Conservation (phyloP, 2,113 vertebrate genomes). For the Podiceps cristatus region DNA sequence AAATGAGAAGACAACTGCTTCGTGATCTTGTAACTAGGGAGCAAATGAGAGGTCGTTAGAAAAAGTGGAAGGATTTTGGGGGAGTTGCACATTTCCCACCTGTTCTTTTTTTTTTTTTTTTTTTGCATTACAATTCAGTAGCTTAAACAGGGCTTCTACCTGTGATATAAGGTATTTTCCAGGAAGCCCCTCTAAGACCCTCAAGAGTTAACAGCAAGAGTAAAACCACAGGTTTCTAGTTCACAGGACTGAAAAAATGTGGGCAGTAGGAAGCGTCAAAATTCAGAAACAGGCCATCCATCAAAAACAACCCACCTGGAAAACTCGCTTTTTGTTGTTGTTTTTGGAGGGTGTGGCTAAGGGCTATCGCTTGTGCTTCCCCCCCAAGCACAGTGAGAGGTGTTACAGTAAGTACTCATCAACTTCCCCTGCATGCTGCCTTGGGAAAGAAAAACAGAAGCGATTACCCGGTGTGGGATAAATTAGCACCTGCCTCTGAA, state of each 20-base stretch:
- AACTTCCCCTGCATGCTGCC: background rate
- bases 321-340: background rate
- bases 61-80: background rate
- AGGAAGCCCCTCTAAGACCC: background rate
- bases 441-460: background rate
- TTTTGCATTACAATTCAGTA: background rate
- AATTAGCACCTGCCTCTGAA: background rate
- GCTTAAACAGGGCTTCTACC: background rate
- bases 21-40: background rate
- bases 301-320: background rate
- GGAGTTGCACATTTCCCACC: background rate
- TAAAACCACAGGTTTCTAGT: background rate
- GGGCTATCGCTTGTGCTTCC: background rate
- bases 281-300: background rate
- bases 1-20: slow-evolving; percentile 10
- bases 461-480: background rate
- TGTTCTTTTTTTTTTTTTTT: background rate
- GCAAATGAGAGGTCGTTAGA: background rate
- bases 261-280: background rate
- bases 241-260: background rate
- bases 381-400: background rate
- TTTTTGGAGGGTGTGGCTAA: background rate
- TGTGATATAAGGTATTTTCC: background rate
- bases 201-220: background rate
- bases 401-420: background rate